phyloP scores from a whole-genome alignment of 2,797 vertebrate genomes.

The Balearica regulorum region DNA sequence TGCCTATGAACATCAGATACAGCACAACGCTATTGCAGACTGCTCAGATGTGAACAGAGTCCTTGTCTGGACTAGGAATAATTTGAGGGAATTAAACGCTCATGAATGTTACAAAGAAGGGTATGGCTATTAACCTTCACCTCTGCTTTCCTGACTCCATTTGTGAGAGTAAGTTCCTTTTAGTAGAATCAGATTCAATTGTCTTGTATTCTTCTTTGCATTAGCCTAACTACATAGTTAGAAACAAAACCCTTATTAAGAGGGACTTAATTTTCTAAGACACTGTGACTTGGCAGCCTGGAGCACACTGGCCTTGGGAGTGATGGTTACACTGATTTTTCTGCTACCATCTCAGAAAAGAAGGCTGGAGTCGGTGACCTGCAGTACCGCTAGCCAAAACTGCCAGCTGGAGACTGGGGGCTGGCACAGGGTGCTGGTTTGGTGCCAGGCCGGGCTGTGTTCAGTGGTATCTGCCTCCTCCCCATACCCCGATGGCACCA shows the following conservation, averaged over 20 bases:
- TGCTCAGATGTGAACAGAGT: neutral
- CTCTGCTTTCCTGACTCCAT: neutral
- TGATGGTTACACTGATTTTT: neutral
- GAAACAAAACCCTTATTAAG: neutral
- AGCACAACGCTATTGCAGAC: neutral
- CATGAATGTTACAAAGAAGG: neutral
- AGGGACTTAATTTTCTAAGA: neutral
- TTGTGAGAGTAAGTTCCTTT: neutral
- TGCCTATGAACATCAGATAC: neutral
- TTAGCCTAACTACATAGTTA: neutral
- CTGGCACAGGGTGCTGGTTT: neutral
- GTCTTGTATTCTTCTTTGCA: neutral
- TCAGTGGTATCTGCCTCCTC: neutral
- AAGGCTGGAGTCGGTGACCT: neutral
- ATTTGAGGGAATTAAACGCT: neutral
- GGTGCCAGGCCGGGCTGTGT: neutral
- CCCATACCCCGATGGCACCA: neutral
- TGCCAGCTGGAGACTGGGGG: neutral
- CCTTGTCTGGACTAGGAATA: neutral
- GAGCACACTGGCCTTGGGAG: neutral
- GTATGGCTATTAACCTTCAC: neutral
- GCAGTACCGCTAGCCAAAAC: neutral
- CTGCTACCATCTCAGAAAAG: neutral
- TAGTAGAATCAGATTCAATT: neutral
- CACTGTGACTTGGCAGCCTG: conserved; percentile 7